phyloP scores from a whole-genome alignment of 1,140 invertebrate genomes.

The Drosophila micromelanica region DNA sequence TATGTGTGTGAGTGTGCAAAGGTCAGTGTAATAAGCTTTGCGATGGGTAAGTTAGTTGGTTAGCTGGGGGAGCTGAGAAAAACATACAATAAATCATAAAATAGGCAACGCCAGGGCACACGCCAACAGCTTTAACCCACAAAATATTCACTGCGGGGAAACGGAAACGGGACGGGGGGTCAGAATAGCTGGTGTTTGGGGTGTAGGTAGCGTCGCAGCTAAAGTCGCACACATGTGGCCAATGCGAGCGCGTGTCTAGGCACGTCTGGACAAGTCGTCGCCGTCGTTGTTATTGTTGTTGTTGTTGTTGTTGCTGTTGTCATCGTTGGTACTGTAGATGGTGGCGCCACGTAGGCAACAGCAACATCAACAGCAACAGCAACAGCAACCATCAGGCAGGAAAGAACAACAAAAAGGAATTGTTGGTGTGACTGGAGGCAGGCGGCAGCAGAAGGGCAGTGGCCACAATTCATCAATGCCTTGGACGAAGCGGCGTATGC shows the following conservation, averaged over 20 bases:
- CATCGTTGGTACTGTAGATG: slow-evolving; percentile 20
- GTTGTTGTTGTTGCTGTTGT: not conserved
- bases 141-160: not conserved
- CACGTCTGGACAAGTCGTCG: slow-evolving; percentile 63
- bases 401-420: slow-evolving; percentile 47
- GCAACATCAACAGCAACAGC: slow-evolving; percentile 25
- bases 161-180: not conserved
- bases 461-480: slow-evolving; percentile 79
- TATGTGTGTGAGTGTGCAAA: slow-evolving; percentile 43
- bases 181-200: not conserved
- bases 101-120: slow-evolving; percentile 62
- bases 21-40: slow-evolving; percentile 73
- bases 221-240: slow-evolving; percentile 9
- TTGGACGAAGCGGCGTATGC: slow-evolving; percentile 65
- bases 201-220: not conserved
- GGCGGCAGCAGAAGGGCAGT: slow-evolving; percentile 12
- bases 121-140: slow-evolving; percentile 12
- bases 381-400: slow-evolving; percentile 14
- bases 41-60: slow-evolving; percentile 53
- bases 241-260: slow-evolving; percentile 56
- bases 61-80: slow-evolving; percentile 38
- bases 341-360: slow-evolving; percentile 64
- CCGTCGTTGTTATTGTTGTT: slow-evolving; percentile 23
- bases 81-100: slow-evolving; percentile 80
- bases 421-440: slow-evolving; percentile 53